Evolutionary conservation across 2,888 invertebrate genomes (phyloP).

Genomic region (Temnothorax rugatulus): DNA sequence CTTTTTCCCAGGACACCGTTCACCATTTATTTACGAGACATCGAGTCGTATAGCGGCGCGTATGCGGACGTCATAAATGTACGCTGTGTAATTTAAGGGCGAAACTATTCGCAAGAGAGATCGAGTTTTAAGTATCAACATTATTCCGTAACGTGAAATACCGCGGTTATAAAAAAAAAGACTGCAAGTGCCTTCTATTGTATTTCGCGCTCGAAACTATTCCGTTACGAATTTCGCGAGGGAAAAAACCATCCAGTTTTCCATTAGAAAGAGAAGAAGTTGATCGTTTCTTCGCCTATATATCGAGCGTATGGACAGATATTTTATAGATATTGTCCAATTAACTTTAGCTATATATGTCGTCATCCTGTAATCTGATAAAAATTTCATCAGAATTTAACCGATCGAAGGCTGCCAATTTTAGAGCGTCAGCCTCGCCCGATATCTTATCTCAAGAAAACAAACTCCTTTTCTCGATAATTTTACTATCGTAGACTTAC

Average conservation of each 20-base stretch:
- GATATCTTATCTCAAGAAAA: slow-evolving; percentile 11
- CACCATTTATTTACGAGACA: slow-evolving; percentile 49
- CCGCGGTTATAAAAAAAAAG: neutral
- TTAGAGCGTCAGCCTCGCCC: neutral
- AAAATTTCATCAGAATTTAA: neutral
- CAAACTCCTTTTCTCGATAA: slow-evolving; percentile 12
- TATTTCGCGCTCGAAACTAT: neutral
- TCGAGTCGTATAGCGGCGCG: slow-evolving; percentile 13
- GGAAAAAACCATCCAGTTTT: neutral
- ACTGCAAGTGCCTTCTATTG: neutral
- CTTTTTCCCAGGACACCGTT: slow-evolving; percentile 38
- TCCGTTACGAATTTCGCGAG: neutral
- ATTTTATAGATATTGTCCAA: neutral
- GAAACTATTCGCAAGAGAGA: slow-evolving; percentile 32
- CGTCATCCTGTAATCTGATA: neutral
- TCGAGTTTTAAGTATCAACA: slow-evolving; percentile 36
- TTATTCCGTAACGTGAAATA: slow-evolving; percentile 7
- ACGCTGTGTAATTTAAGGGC: slow-evolving; percentile 36
- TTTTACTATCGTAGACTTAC: neutral
- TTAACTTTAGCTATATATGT: neutral
- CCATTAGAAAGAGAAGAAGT: neutral
- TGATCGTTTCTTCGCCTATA: neutral
- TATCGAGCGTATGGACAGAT: neutral
- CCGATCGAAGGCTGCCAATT: neutral
- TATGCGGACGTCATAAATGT: slow-evolving; percentile 43